These are phyloP conservation scores for Idaea dimidiata DNA, from an alignment of 2,888 invertebrate species.

Conservation along the genomic window DNA sequence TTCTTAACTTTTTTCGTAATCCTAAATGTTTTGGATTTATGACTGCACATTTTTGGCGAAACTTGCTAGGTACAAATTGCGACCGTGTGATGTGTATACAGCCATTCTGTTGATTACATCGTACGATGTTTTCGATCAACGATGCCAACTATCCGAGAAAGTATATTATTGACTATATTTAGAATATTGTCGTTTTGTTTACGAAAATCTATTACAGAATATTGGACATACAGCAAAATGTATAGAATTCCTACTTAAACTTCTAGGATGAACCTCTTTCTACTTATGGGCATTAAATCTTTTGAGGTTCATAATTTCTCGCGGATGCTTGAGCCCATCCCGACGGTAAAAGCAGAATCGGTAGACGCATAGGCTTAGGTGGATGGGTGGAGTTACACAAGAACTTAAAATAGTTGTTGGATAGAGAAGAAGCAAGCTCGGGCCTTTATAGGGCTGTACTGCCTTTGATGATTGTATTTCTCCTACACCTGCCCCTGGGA, in stretches of 20 bases:
- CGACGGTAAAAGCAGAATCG: too few species aligned
- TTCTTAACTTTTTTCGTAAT: background rate
- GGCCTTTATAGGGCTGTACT: too few species aligned
- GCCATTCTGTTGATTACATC: conserved; percentile 29
- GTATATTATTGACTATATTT: conserved; percentile 53
- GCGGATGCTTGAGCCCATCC: too few species aligned
- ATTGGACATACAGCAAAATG: background rate
- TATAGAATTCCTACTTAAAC: background rate
- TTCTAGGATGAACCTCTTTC: too few species aligned
- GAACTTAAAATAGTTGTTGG: too few species aligned
- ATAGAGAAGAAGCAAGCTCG: too few species aligned
- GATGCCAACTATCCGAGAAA: conserved; percentile 54
- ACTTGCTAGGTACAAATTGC: background rate
- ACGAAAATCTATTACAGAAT: conserved; percentile 13
- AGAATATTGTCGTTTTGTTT: conserved; percentile 37
- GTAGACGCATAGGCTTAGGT: too few species aligned
- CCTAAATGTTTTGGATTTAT: conserved; percentile 4
- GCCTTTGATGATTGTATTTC: too few species aligned
- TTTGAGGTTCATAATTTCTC: too few species aligned
- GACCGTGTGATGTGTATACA: background rate
- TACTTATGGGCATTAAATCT: too few species aligned
- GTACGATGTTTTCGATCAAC: conserved; percentile 41
- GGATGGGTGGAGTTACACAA: too few species aligned
- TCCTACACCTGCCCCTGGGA: too few species aligned
- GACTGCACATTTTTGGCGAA: conserved; percentile 8